Base-by-base conservation (phyloP, 2,888 invertebrate genomes). In the Desoria tigrina region DNA sequence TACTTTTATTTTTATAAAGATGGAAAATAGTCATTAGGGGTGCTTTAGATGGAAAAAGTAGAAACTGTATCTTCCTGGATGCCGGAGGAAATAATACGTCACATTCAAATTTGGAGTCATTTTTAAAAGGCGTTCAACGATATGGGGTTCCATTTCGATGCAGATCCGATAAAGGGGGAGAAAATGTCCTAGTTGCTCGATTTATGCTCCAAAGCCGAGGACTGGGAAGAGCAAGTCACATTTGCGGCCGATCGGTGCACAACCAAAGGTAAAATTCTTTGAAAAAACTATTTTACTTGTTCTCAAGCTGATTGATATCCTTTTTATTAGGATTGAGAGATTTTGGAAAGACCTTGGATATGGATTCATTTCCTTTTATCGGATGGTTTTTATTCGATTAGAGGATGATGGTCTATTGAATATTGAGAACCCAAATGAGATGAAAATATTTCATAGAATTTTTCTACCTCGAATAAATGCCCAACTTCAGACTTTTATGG, bases 231-330 rank as follows among this genome's bases (percentile, higher is more conserved):
- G 62, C 27, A 1, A 66, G 66, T 32, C 66, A 70, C 32, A 70
- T 67, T 14, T 66, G 66, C 26, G 69, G 66, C 1, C 32, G 64
- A 27, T 69, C 69, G 1, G 69, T 69, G 11, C 69, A 69, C 37
- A 69, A 69, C 50, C 69, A 69, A 50, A 60, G 69, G 69, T 69
- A 61, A n/a, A n/a, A n/a, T n/a, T n/a, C n/a, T n/a, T n/a, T n/a
- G n/a, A n/a, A n/a, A n/a, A n/a, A n/a, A n/a, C n/a, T n/a, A n/a
- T n/a, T n/a, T n/a, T n/a, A n/a, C n/a, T n/a, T n/a, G n/a, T n/a
- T n/a, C n/a, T n/a, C n/a, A n/a, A n/a, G n/a, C n/a, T n/a, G n/a
- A 39, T 16, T 39, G 39, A 39, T 11, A 11, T 39, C 9, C 9
- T 16, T 39, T 16, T 39, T 39, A 49, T 2, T 45, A 68, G 68